phyloP scores from a whole-genome alignment of 2,113 vertebrate species.

The Pongo pygmaeus region DNA sequence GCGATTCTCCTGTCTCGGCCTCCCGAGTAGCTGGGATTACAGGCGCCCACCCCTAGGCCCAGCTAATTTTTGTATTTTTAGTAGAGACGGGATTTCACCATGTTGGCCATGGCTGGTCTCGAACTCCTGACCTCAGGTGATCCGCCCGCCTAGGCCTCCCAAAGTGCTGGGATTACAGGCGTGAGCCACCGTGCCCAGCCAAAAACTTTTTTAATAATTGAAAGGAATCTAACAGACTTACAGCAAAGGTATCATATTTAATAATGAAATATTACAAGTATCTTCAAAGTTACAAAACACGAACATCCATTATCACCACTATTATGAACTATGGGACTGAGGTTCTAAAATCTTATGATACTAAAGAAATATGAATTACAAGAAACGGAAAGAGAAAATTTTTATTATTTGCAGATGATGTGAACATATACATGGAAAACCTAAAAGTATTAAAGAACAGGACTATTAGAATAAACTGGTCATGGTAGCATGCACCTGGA shows the following conservation, averaged over 20 bases:
- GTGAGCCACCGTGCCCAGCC: too few relatives aligned
- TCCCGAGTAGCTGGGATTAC: too few relatives aligned
- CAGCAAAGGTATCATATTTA: background rate
- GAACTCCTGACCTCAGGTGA: too few relatives aligned
- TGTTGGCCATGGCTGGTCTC: too few relatives aligned
- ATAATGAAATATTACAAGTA: conserved; percentile 4
- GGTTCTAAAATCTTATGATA: background rate
- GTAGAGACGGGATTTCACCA: too few relatives aligned
- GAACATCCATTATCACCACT: background rate
- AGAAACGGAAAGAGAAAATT: background rate
- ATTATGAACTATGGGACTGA: background rate
- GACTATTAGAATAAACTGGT: background rate
- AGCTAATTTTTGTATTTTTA: too few relatives aligned
- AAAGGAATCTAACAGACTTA: background rate
- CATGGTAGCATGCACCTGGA: background rate
- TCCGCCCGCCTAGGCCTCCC: too few relatives aligned
- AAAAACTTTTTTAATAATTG: background rate
- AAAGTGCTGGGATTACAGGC: too few relatives aligned
- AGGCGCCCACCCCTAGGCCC: too few relatives aligned
- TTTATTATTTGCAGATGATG: conserved; percentile 4
- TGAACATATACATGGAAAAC: background rate
- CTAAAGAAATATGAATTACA: background rate
- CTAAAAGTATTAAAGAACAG: background rate
- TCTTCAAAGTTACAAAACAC: background rate
- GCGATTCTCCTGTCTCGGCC: too few relatives aligned